Conservation (phyloP, 2,888 invertebrate species). For the Mystacides longicornis region DNA sequence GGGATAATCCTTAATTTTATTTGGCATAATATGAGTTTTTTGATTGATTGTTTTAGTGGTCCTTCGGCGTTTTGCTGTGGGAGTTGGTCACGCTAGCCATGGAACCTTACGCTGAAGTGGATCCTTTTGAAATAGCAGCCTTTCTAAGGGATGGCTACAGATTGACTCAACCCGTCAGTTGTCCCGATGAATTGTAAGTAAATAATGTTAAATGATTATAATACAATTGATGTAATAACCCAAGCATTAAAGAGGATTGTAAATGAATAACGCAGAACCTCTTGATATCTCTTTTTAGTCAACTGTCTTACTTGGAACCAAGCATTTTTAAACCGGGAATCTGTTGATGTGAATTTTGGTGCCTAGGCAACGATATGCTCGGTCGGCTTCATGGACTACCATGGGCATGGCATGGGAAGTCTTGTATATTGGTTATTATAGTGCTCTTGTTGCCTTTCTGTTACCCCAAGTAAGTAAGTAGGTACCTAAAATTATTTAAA, state of each 20-base stretch:
- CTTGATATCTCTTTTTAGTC: neutral
- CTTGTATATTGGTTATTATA: too few species aligned
- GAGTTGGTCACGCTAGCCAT: constrained; percentile 86
- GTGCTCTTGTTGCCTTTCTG: too few species aligned
- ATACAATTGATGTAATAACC: neutral
- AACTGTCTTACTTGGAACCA: too few species aligned
- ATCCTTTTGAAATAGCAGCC: constrained; percentile 85
- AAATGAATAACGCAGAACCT: neutral
- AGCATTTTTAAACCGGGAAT: too few species aligned
- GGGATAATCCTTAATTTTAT: too few species aligned
- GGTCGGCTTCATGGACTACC: too few species aligned
- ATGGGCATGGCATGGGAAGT: too few species aligned
- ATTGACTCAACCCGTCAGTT: constrained; percentile 84
- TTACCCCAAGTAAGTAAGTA: too few species aligned
- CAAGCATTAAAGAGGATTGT: neutral
- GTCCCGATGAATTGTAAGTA: constrained; percentile 92
- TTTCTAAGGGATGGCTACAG: constrained; percentile 85
- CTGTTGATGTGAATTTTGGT: neutral
- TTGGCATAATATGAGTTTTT: too few species aligned
- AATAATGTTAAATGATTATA: neutral
- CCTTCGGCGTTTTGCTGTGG: constrained; percentile 92
- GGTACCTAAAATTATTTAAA: neutral
- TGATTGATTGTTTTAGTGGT: constrained; percentile 58
- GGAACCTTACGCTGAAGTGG: constrained; percentile 84
- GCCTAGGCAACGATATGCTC: too few species aligned